Percentiles rank a stretch among this genome's conserved stretches.
Evolutionary conservation across 2,797 vertebrate genomes (phyloP).

Genomic region (Sebastes baramenuke): DNA sequence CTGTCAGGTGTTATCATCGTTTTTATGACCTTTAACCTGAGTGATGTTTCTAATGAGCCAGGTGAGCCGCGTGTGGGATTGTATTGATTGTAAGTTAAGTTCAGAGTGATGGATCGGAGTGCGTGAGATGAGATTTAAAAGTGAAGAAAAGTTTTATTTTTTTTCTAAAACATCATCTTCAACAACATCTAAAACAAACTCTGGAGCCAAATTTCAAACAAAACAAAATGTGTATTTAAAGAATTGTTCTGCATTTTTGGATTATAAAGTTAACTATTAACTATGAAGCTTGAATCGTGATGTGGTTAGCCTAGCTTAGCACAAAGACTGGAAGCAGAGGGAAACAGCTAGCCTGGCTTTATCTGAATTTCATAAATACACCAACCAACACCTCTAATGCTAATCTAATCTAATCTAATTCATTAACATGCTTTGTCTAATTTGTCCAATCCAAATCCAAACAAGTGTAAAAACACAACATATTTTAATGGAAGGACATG

Average conservation of each 20-base stretch:
- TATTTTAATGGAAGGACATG: no score
- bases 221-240: neutral
- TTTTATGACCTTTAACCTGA: neutral
- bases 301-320: neutral
- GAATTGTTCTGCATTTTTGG: no score
- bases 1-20: neutral
- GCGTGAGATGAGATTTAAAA: no score
- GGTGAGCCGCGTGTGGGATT: accelerated
- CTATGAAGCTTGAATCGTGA: neutral
- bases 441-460: neutral
- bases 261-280: neutral
- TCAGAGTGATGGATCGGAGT: no score
- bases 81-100: neutral
- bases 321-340: neutral
- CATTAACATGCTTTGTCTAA: no score
- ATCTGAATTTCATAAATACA: neutral
- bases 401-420: no score
- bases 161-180: no score
- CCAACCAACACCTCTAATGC: neutral
- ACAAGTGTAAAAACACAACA: neutral
- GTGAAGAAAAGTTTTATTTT: no score
- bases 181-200: neutral
- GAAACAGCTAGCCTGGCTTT: neutral
- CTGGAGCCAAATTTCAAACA: no score
- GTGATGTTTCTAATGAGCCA: no score